Conservation (phyloP, 2,113 vertebrate species). For the Phyllopteryx taeniolatus region DNA sequence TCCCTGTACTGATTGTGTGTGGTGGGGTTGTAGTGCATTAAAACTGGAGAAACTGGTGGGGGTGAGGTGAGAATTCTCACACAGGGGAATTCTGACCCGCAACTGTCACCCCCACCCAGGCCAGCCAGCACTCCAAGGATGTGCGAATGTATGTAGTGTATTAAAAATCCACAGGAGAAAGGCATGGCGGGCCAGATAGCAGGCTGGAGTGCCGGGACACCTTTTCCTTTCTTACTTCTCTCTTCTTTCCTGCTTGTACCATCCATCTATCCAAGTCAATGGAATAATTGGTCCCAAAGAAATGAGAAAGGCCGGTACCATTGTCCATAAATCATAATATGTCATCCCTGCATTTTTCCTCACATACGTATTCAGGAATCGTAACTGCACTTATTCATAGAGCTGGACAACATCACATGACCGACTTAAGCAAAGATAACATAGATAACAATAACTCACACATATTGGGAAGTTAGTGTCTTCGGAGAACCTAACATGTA, state of each 20-base stretch:
- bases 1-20: too few species aligned
- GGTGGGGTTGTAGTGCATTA: too few species aligned
- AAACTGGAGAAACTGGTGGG: too few species aligned
- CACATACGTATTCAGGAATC: background rate
- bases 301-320: constrained; percentile 14
- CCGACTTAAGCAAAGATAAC: background rate
- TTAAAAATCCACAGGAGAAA: too few species aligned
- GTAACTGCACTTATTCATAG: background rate
- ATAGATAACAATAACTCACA: background rate
- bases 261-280: constrained; percentile 8
- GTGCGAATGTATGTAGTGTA: too few species aligned
- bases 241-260: background rate
- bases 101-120: too few species aligned
- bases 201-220: too few species aligned
- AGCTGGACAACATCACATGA: background rate
- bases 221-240: background rate
- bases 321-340: constrained; percentile 33
- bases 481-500: background rate
- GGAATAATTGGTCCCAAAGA: constrained; percentile 45
- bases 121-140: too few species aligned
- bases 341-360: constrained; percentile 4
- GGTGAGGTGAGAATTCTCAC: too few species aligned
- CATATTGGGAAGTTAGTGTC: background rate
- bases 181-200: too few species aligned
- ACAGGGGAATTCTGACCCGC: too few species aligned